These are phyloP conservation scores for Gallinago paraguaiae DNA, from an alignment of 2,113 vertebrate species.

Conservation along the genomic window DNA sequence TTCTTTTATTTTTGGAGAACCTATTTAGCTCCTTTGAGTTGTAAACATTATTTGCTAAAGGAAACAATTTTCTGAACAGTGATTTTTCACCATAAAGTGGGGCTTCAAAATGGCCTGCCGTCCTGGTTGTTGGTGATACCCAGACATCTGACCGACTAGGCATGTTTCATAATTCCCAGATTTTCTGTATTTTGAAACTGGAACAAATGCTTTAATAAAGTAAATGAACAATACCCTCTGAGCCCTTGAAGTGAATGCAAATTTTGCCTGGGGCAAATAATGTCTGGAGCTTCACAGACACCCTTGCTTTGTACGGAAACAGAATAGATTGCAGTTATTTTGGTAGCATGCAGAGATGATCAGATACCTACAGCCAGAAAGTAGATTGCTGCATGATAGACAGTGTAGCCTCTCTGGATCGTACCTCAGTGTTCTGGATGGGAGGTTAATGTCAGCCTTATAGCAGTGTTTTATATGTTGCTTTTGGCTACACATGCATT, in stretches of 20 bases:
- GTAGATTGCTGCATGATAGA: background rate
- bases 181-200: conserved; percentile 28
- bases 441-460: background rate
- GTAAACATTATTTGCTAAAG: background rate
- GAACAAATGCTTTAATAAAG: conserved; percentile 32
- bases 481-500: background rate
- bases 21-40: background rate
- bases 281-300: conserved; percentile 5
- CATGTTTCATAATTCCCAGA: background rate
- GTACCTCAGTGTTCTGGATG: background rate
- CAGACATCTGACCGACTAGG: background rate
- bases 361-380: background rate
- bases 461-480: background rate
- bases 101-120: background rate
- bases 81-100: background rate
- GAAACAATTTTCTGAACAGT: background rate
- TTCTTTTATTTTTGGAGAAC: background rate
- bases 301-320: background rate
- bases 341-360: background rate
- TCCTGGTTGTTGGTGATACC: background rate
- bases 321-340: background rate
- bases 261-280: conserved; percentile 42
- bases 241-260: conserved; percentile 8
- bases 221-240: conserved; percentile 24
- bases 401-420: background rate